A percentile compares a stretch with the other conserved stretches of the same genome.
These are phyloP conservation scores for Melanargia galathea DNA, from an alignment of 2,888 invertebrate species.

Conservation along the genomic window DNA sequence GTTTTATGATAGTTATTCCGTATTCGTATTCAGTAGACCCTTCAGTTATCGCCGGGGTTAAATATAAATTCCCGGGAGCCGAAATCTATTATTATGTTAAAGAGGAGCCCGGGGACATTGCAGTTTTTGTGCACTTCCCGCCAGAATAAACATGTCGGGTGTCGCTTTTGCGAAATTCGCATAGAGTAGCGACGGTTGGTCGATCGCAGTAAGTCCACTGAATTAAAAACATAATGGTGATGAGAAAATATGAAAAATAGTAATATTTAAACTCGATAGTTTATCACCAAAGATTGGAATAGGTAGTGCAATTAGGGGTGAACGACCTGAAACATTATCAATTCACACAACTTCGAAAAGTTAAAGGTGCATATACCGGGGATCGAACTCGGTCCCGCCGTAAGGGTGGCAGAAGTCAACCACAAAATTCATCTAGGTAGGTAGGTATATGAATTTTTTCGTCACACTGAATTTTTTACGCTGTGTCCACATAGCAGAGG, in stretches of 20 bases:
- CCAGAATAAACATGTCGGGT: slow-evolving; percentile 66
- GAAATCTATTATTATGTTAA: slow-evolving; percentile 77
- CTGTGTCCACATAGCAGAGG: slow-evolving; percentile 45
- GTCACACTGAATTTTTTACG: slow-evolving; percentile 33
- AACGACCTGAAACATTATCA: too few species aligned
- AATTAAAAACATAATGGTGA: too few species aligned
- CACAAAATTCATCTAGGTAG: too few species aligned
- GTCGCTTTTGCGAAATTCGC: slow-evolving; percentile 47
- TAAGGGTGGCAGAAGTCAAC: too few species aligned
- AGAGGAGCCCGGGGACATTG: slow-evolving; percentile 59
- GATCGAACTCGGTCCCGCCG: too few species aligned
- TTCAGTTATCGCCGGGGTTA: slow-evolving; percentile 45
- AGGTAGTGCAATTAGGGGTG: too few species aligned
- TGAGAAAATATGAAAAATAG: too few species aligned
- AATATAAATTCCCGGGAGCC: slow-evolving; percentile 60
- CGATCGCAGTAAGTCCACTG: slow-evolving; percentile 10
- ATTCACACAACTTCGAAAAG: too few species aligned
- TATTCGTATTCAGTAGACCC: slow-evolving; percentile 42
- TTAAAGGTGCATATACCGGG: too few species aligned
- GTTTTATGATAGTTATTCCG: slow-evolving; percentile 28
- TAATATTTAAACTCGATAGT: too few species aligned
- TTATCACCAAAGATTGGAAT: too few species aligned
- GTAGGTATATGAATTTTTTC: not conserved
- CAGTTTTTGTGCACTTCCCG: slow-evolving; percentile 64
- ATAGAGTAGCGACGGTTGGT: slow-evolving; percentile 21